These are phyloP conservation scores for Acromyrmex heyeri DNA, from an alignment of 1,140 invertebrate genomes.

Conservation along the genomic window DNA sequence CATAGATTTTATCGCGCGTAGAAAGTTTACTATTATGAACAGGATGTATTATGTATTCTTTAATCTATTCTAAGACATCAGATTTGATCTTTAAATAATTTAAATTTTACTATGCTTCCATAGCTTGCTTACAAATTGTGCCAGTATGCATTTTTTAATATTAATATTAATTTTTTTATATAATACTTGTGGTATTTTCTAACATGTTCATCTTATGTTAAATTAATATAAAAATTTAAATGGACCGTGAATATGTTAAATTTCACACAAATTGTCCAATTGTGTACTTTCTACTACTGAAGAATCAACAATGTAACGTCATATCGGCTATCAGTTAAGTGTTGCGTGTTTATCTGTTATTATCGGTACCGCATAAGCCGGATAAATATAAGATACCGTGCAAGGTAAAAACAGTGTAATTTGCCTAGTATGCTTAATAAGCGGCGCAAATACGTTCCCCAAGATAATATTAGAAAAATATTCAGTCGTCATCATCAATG, in stretches of 20 bases:
- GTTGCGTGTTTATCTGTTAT: constrained; percentile 50
- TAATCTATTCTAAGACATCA: not conserved
- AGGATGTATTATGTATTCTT: not conserved
- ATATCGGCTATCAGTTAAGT: constrained; percentile 21
- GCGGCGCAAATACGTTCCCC: not conserved
- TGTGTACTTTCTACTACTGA: not conserved
- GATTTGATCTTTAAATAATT: not conserved
- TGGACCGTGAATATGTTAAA: too few relatives aligned
- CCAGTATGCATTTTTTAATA: too few relatives aligned
- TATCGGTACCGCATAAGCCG: constrained; percentile 36
- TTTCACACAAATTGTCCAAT: too few relatives aligned
- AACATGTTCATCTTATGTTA: too few relatives aligned
- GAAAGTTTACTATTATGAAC: not conserved
- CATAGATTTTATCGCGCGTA: not conserved
- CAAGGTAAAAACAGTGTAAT: constrained; percentile 28
- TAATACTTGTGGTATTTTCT: too few relatives aligned
- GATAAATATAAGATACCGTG: constrained; percentile 24
- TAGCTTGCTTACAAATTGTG: too few relatives aligned
- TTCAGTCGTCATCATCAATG: not conserved
- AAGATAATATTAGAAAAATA: constrained; percentile 1
- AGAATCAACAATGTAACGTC: constrained; percentile 14
- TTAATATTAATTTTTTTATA: too few relatives aligned
- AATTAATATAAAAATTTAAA: too few relatives aligned
- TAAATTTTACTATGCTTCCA: not conserved
- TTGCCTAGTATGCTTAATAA: constrained; percentile 27